These are phyloP conservation scores for Lacerta bilineata DNA, from an alignment of 2,797 vertebrate species.

Conservation along the genomic window DNA sequence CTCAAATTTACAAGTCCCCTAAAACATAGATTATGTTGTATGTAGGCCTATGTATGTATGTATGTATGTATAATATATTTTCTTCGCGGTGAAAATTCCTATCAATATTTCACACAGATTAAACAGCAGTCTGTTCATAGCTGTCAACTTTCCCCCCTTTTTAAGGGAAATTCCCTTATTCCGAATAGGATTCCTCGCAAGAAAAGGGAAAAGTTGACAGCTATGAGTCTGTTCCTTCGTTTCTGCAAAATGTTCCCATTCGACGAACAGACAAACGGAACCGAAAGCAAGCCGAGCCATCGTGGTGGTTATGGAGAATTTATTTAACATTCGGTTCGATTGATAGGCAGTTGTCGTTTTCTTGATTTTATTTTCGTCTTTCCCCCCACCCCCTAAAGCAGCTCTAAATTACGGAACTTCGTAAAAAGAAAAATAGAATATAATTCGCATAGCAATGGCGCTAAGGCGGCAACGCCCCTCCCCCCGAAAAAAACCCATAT, in stretches of 20 bases:
- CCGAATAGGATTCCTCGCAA: too few relatives aligned
- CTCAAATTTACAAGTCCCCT: slow-evolving; percentile 19
- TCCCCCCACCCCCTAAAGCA: background rate
- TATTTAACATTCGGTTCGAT: slow-evolving; percentile 29
- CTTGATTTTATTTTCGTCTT: background rate
- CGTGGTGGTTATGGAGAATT: background rate
- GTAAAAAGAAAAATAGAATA: background rate
- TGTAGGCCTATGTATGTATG: too few relatives aligned
- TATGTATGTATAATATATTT: background rate
- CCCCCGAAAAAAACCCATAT: background rate
- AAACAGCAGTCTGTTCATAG: too few relatives aligned
- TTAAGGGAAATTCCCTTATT: too few relatives aligned
- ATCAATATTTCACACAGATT: background rate
- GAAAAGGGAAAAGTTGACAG: too few relatives aligned
- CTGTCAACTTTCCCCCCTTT: too few relatives aligned
- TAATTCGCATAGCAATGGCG: background rate
- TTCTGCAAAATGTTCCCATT: background rate
- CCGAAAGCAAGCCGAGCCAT: background rate
- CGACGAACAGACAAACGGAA: background rate
- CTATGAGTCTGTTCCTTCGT: background rate
- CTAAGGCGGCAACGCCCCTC: background rate
- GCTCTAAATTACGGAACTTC: background rate
- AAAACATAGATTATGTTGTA: background rate
- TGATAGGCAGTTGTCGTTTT: background rate
- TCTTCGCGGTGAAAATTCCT: slow-evolving; percentile 9